These are phyloP conservation scores for Tillus elongatus DNA, from an alignment of 2,888 invertebrate species.

Conservation along the genomic window DNA sequence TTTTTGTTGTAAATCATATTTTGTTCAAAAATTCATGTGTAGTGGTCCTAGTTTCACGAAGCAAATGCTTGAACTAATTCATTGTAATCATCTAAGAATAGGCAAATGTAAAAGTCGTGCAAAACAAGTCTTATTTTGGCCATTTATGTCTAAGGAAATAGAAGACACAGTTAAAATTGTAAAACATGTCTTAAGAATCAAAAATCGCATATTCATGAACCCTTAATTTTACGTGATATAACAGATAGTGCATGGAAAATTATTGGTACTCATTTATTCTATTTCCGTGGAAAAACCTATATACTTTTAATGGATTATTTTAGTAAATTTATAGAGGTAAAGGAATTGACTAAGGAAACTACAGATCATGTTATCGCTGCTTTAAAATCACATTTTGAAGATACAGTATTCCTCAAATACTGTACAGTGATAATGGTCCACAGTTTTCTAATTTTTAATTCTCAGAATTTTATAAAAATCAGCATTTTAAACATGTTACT, in stretches of 20 bases:
- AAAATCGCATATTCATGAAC: neutral
- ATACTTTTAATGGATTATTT: conserved; percentile 12
- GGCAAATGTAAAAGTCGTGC: neutral
- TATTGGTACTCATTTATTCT: neutral
- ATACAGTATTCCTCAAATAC: neutral
- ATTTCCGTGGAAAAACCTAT: neutral
- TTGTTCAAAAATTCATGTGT: neutral
- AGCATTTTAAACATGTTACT: conserved; percentile 12
- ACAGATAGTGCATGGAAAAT: neutral
- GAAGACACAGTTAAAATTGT: neutral
- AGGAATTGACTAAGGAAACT: conserved; percentile 6
- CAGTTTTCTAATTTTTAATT: conserved; percentile 12
- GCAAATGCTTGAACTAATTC: neutral
- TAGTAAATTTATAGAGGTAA: conserved; percentile 11
- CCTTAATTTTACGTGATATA: neutral
- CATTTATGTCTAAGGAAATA: neutral
- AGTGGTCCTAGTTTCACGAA: neutral
- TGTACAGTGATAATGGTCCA: conserved; percentile 11
- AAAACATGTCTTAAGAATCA: neutral
- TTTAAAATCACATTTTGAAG: neutral
- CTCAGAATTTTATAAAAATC: conserved; percentile 9
- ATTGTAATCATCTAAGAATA: neutral
- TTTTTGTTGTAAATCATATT: neutral
- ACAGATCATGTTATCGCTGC: conserved; percentile 7
- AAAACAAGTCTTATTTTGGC: conserved; percentile 2